phyloP scores from a whole-genome alignment of 2,113 vertebrate species.

The Meles meles region DNA sequence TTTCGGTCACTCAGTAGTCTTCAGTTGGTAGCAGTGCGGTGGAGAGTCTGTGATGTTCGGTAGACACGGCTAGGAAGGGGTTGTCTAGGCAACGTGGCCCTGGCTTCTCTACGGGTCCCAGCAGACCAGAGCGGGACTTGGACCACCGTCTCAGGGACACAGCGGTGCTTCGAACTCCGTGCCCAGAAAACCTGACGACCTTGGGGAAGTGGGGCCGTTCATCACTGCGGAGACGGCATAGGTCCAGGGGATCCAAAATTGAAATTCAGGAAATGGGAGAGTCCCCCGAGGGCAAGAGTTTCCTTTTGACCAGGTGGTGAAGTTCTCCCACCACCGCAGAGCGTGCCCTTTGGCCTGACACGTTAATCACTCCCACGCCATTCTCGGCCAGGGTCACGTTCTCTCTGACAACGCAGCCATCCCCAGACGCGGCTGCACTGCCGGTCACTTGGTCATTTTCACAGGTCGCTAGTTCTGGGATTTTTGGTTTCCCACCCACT shows the following conservation, averaged over 20 bases:
- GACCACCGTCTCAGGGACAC: background rate
- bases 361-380: background rate
- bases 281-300: background rate
- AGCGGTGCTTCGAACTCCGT: background rate
- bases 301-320: background rate
- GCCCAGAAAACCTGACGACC: background rate
- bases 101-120: background rate
- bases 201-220: background rate
- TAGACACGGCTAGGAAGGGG: background rate
- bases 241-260: background rate
- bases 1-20: no score
- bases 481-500: background rate
- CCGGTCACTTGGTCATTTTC: background rate
- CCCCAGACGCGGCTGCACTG: background rate
- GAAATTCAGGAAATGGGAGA: background rate
- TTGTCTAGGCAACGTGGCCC: background rate
- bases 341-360: background rate
- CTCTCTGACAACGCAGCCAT: background rate
- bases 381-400: background rate
- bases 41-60: background rate
- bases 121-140: background rate
- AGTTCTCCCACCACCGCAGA: background rate
- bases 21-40: background rate
- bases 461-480: background rate
- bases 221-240: background rate